phyloP scores from a whole-genome alignment of 2,797 vertebrate genomes.

The Ceryle rudis region DNA sequence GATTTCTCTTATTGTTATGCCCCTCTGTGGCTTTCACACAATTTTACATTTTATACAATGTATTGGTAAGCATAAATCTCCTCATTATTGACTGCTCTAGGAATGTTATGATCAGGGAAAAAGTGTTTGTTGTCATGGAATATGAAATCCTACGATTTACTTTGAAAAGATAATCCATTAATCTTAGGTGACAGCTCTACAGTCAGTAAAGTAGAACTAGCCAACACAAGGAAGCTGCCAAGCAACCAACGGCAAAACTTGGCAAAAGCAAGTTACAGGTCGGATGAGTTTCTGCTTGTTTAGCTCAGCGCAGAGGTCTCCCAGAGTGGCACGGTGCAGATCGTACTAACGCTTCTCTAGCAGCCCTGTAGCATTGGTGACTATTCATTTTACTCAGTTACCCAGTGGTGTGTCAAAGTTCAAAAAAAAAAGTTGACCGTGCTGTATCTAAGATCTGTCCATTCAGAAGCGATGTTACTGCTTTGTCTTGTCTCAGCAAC shows the following conservation, averaged over 20 bases:
- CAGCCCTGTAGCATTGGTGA: neutral
- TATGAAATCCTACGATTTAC: neutral
- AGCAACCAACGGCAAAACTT: neutral
- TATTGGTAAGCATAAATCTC: neutral
- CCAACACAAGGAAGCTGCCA: neutral
- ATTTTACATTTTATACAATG: neutral
- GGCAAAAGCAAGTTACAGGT: neutral
- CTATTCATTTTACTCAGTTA: neutral
- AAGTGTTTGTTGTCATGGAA: neutral
- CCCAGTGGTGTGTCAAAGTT: neutral
- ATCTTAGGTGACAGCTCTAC: neutral
- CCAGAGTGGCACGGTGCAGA: neutral
- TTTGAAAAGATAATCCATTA: neutral
- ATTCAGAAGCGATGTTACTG: neutral
- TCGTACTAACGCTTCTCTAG: neutral
- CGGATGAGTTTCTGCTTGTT: slow-evolving; percentile 7
- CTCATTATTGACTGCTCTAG: neutral
- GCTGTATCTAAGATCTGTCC: neutral
- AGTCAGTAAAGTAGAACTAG: slow-evolving; percentile 21
- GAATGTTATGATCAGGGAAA: neutral
- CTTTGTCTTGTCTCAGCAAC: neutral
- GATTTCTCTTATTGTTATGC: neutral
- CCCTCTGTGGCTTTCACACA: neutral
- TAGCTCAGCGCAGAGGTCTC: neutral
- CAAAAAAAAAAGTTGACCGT: neutral